Conservation (phyloP, 2,797 vertebrate genomes). For the Pyrrhura leucotis region DNA sequence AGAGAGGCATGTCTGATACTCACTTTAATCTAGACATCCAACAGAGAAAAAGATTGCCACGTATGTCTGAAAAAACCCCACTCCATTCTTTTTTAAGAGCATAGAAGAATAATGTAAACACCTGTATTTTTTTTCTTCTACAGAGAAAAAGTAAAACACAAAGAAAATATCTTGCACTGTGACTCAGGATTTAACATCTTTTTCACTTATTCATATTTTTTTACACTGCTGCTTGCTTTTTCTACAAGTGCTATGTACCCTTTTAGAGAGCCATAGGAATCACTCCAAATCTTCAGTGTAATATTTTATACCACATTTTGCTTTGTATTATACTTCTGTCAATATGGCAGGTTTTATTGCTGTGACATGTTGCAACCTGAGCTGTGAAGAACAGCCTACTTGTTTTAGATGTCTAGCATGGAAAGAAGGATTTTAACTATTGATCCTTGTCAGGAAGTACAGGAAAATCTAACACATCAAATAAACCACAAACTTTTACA, state of each 20-base stretch:
- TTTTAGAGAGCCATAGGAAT: neutral
- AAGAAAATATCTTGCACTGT: neutral
- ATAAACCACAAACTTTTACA: neutral
- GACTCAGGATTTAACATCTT: neutral
- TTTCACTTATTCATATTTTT: neutral
- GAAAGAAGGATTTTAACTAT: neutral
- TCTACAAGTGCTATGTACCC: neutral
- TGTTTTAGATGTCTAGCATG: neutral
- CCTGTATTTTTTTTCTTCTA: neutral
- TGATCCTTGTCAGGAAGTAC: neutral
- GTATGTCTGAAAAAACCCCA: neutral
- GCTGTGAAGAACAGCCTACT: neutral
- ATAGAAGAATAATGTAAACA: neutral
- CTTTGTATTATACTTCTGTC: neutral
- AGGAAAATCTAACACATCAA: neutral
- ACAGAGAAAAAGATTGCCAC: neutral
- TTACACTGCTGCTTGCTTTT: neutral
- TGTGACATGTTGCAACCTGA: neutral
- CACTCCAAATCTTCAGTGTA: neutral
- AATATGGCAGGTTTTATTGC: conserved; percentile 11
- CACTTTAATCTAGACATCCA: neutral
- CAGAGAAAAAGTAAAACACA: neutral
- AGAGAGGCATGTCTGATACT: neutral
- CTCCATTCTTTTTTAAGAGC: neutral
- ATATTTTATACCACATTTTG: neutral